These are phyloP conservation scores for Cheumatopsyche charites DNA, from an alignment of 1,140 invertebrate species.

Conservation along the genomic window DNA sequence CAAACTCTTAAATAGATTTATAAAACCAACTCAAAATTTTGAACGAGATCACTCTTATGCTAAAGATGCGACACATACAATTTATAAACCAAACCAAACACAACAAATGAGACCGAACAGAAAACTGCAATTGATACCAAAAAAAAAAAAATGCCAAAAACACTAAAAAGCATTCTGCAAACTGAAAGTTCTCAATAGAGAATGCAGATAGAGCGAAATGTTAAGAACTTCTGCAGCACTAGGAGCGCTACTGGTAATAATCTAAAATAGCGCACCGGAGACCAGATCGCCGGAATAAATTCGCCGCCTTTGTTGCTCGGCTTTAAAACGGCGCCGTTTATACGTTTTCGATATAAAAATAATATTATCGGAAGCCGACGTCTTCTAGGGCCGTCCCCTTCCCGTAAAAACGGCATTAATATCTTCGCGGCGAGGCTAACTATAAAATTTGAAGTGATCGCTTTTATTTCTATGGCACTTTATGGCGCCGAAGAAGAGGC, in stretches of 20 bases:
- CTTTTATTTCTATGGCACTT: conserved; percentile 6
- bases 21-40: too few species aligned
- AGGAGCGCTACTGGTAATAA: not conserved
- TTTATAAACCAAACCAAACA: too few species aligned
- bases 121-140: too few species aligned
- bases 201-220: too few species aligned
- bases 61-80: too few species aligned
- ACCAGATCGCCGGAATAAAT: not conserved
- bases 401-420: conserved; percentile 1
- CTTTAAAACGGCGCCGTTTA: not conserved
- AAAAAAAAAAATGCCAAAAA: too few species aligned
- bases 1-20: too few species aligned
- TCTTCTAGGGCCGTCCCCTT: not conserved
- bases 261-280: not conserved
- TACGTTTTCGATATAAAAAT: not conserved
- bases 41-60: too few species aligned
- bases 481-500: not conserved
- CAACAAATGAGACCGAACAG: too few species aligned
- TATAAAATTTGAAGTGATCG: conserved; percentile 14
- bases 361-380: not conserved
- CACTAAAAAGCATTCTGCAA: too few species aligned
- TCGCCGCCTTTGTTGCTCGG: not conserved
- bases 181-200: too few species aligned
- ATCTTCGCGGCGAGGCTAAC: conserved; percentile 1
- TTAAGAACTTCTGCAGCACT: too few species aligned